phyloP scores from a whole-genome alignment of 2,113 vertebrate genomes.

The Poecile atricapillus region DNA sequence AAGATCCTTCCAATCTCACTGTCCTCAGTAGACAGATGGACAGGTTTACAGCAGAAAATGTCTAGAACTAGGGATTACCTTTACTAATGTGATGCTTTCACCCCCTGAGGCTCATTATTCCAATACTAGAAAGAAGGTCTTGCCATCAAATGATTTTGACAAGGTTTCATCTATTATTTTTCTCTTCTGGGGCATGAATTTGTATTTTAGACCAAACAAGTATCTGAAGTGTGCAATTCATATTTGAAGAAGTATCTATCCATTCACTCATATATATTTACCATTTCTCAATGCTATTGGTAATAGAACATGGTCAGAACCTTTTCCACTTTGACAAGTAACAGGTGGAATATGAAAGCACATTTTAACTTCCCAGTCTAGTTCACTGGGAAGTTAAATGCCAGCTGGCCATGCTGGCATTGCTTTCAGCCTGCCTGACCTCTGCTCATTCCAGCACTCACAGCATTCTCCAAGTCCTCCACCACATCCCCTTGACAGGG shows the following conservation, averaged over 20 bases:
- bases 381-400: background rate
- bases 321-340: background rate
- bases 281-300: background rate
- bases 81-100: background rate
- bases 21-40: background rate
- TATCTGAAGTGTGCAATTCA: background rate
- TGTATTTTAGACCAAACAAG: conserved; percentile 60
- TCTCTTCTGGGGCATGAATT: conserved; percentile 41
- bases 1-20: background rate
- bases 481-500: background rate
- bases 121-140: conserved; percentile 49
- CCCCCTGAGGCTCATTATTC: conserved; percentile 49
- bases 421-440: background rate
- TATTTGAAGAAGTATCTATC: background rate
- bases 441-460: background rate
- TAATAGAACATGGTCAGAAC: background rate
- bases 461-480: background rate
- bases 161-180: conserved; percentile 49
- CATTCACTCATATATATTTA: background rate
- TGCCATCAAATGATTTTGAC: conserved; percentile 54
- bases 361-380: background rate
- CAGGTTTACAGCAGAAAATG: background rate
- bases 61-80: background rate
- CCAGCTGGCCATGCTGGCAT: background rate
- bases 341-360: background rate